Evolutionary conservation across 1,140 invertebrate species (phyloP).

Genomic region (Anoplolepis gracilipes): DNA sequence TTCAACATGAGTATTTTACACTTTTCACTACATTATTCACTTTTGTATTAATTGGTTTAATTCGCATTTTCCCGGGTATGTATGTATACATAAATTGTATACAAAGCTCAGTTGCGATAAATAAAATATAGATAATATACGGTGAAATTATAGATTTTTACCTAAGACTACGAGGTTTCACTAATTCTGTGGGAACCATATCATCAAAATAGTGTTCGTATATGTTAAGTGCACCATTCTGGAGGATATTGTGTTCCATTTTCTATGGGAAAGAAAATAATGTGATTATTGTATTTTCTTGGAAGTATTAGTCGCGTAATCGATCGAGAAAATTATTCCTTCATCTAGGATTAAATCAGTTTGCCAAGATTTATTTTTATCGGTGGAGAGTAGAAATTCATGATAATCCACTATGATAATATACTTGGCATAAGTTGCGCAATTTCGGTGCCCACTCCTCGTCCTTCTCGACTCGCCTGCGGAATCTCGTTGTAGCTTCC

Average conservation of each 20-base stretch:
- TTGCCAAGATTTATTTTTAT: neutral
- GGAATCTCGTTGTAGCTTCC: slow-evolving; percentile 93
- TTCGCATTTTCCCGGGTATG: neutral
- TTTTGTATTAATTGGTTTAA: neutral
- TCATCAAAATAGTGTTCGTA: slow-evolving; percentile 95
- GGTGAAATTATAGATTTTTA: slow-evolving; percentile 54
- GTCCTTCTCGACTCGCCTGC: slow-evolving; percentile 97
- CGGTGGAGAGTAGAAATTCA: slow-evolving; percentile 15
- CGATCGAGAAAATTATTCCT: slow-evolving; percentile 1
- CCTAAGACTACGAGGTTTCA: slow-evolving; percentile 85
- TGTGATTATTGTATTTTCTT: neutral
- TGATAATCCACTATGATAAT: slow-evolving; percentile 29
- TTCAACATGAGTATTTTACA: neutral
- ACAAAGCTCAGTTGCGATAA: neutral
- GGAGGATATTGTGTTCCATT: slow-evolving; percentile 94
- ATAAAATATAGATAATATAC: neutral
- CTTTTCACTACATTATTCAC: neutral
- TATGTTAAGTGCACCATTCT: slow-evolving; percentile 96
- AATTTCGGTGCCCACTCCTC: slow-evolving; percentile 95
- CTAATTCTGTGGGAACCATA: slow-evolving; percentile 87
- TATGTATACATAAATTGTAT: too few relatives aligned
- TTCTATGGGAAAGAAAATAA: slow-evolving; percentile 84
- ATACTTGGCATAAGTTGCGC: slow-evolving; percentile 88
- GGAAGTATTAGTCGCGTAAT: neutral
- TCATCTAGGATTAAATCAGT: neutral